These are phyloP conservation scores for Heteractis magnifica DNA, from an alignment of 92 coral and sea anemone genomes.

Conservation along the genomic window DNA sequence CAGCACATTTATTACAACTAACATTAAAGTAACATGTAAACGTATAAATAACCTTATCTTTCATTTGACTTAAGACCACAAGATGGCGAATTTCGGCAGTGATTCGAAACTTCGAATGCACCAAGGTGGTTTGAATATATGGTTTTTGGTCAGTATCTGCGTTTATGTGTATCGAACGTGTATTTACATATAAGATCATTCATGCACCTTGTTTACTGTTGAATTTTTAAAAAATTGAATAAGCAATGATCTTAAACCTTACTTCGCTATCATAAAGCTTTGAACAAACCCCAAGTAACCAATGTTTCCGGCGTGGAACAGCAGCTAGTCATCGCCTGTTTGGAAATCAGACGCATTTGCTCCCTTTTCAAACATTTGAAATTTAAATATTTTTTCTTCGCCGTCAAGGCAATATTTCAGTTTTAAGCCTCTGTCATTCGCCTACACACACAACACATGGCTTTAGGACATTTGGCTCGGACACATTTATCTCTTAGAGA, in stretches of 20 bases:
- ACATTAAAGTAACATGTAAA: no score
- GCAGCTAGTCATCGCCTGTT: constrained; percentile 1
- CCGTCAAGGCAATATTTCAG: not conserved
- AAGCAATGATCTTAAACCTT: not conserved
- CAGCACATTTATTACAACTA: no score
- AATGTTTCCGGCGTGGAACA: constrained; percentile 5
- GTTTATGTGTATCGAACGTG: no score
- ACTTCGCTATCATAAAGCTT: not conserved
- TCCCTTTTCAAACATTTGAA: not conserved
- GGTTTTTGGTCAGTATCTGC: no score
- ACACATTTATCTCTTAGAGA: not conserved
- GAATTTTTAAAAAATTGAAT: no score
- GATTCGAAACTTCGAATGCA: no score
- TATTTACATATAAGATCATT: no score
- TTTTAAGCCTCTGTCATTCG: not conserved
- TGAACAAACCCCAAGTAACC: not conserved
- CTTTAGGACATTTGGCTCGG: not conserved
- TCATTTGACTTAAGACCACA: no score
- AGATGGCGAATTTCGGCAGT: no score
- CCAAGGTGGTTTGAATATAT: no score
- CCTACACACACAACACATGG: not conserved
- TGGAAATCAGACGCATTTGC: not conserved
- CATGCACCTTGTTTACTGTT: no score
- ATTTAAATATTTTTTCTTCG: not conserved
- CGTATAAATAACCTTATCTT: no score